A percentile compares a stretch with the other conserved stretches of the same genome.
phyloP scores from a whole-genome alignment of 2,797 vertebrate species.

The Enteromius afrohamiltoni region DNA sequence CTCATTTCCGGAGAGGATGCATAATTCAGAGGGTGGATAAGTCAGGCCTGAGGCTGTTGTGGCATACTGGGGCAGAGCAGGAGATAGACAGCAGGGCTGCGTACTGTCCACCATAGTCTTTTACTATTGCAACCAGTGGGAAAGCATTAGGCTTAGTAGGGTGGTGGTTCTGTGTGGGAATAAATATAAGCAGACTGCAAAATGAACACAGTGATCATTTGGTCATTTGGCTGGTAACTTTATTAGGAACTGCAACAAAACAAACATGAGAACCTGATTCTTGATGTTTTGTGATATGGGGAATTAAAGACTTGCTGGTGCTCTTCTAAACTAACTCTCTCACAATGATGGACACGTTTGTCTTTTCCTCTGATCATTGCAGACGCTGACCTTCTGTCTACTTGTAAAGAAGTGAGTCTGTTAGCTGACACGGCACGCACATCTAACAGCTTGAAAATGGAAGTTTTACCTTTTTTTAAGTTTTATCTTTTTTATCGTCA shows the following conservation, averaged over 20 bases:
- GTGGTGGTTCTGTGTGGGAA: not conserved
- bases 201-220: not conserved
- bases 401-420: not conserved
- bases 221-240: not conserved
- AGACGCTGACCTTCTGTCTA: constrained; percentile 7
- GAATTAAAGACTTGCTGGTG: not conserved
- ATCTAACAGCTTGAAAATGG: not conserved
- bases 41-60: constrained; percentile 52
- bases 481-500: too few species aligned
- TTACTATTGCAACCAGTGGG: constrained; percentile 25
- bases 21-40: constrained; percentile 62
- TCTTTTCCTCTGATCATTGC: constrained; percentile 13
- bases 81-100: not conserved
- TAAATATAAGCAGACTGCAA: not conserved
- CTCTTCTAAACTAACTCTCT: constrained; percentile 12
- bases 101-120: constrained; percentile 33
- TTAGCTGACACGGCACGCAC: not conserved
- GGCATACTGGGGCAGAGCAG: constrained; percentile 16
- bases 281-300: not conserved
- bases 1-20: constrained; percentile 61
- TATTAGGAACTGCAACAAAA: not conserved
- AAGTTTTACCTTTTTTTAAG: too few species aligned
- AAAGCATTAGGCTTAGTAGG: not conserved
- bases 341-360: not conserved
- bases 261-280: not conserved